These are phyloP conservation scores for Elephas maximus DNA, from an alignment of 2,113 vertebrate genomes.

Conservation along the genomic window DNA sequence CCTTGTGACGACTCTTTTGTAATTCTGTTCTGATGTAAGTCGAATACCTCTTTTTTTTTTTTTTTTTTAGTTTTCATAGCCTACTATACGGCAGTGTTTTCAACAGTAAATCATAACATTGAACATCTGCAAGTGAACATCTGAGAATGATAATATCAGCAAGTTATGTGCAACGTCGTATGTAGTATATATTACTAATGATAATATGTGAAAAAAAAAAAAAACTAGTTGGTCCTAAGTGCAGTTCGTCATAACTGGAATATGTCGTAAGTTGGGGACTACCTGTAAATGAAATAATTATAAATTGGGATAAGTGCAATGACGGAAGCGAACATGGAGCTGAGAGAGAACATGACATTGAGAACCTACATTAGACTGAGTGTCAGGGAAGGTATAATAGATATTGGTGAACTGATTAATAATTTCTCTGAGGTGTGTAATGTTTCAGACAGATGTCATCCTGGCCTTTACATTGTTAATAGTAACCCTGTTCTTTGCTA, in stretches of 20 bases:
- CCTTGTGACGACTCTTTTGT: neutral
- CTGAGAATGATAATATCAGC: neutral
- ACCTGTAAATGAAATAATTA: conserved; percentile 12
- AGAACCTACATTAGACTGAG: neutral
- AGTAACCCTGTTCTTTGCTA: neutral
- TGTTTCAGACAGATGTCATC: neutral
- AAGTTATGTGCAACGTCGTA: neutral
- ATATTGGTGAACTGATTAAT: neutral
- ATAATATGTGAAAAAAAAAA: no score
- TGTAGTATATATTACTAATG: no score
- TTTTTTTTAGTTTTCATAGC: neutral
- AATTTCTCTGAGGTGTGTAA: neutral
- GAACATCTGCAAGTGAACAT: neutral
- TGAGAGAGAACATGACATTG: neutral
- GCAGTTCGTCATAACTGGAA: no score
- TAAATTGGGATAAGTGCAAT: neutral
- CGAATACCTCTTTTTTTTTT: neutral
- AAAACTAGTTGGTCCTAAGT: no score
- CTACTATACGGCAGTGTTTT: neutral
- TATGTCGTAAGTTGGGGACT: no score
- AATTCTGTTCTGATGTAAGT: neutral
- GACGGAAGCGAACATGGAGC: conserved; percentile 22
- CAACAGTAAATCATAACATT: neutral
- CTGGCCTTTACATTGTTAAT: neutral
- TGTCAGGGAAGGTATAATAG: neutral